These are phyloP conservation scores for Polypterus bichir DNA, from an alignment of 2,113 vertebrate species.

Conservation along the genomic window DNA sequence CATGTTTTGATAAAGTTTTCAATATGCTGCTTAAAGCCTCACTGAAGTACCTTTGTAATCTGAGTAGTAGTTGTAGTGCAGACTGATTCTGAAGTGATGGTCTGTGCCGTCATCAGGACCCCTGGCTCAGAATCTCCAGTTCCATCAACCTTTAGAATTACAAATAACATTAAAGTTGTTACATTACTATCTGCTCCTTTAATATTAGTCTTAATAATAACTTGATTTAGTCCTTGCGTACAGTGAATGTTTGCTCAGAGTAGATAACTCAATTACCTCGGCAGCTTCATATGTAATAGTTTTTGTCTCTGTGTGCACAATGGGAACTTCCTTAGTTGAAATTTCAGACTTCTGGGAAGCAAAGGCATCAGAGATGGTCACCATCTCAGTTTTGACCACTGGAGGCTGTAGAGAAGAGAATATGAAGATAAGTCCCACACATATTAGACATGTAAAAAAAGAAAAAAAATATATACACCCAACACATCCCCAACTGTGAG, in stretches of 20 bases:
- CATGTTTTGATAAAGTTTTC: background rate
- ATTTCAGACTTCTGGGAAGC: conserved; percentile 92
- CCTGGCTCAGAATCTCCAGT: conserved; percentile 63
- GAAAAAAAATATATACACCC: background rate
- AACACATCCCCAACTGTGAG: too few species aligned
- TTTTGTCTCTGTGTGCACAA: conserved; percentile 98
- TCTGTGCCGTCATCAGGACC: conserved; percentile 85
- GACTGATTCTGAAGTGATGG: conserved; percentile 89
- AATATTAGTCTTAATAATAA: too few species aligned
- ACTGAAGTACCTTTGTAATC: conserved; percentile 83
- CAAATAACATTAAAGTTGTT: background rate
- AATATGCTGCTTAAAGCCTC: background rate
- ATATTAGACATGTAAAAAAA: background rate
- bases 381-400: conserved; percentile 98
- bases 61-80: conserved; percentile 95
- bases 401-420: conserved; percentile 70
- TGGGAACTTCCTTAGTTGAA: conserved; percentile 94
- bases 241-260: too few species aligned
- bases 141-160: conserved; percentile 63
- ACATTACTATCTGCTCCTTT: too few species aligned
- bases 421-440: conserved; percentile 37
- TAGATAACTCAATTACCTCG: conserved; percentile 58
- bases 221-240: too few species aligned
- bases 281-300: conserved; percentile 96
- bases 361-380: conserved; percentile 91